These are phyloP conservation scores for Eumaeus atala DNA, from an alignment of 1,140 invertebrate species.

Conservation along the genomic window DNA sequence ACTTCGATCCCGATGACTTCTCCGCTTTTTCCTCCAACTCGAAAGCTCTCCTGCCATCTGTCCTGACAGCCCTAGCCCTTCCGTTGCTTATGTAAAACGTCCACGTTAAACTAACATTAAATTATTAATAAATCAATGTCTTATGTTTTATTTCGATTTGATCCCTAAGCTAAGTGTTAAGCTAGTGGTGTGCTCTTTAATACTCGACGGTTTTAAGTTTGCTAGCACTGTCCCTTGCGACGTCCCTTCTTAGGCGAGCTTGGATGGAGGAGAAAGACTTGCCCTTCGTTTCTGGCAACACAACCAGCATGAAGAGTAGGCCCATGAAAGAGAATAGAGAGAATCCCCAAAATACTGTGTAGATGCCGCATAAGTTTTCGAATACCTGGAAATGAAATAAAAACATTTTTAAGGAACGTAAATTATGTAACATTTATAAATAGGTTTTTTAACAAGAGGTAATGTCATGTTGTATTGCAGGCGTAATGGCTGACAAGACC, in stretches of 20 bases:
- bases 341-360: conserved; percentile 85
- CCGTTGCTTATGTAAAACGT: conserved; percentile 4
- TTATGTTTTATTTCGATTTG: conserved; percentile 58
- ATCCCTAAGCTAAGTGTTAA: conserved; percentile 47
- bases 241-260: conserved; percentile 52
- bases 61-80: conserved; percentile 41
- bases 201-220: conserved; percentile 66
- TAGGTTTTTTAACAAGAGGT: too few species aligned
- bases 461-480: too few species aligned
- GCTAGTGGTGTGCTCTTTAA: conserved; percentile 36
- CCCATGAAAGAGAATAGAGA: conserved; percentile 78
- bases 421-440: too few species aligned
- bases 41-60: conserved; percentile 33
- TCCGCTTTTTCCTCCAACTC: conserved; percentile 57
- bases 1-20: conserved; percentile 38
- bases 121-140: conserved; percentile 59
- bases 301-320: conserved; percentile 77
- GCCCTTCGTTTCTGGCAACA: conserved; percentile 88
- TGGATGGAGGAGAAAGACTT: conserved; percentile 79
- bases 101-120: conserved; percentile 47
- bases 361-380: conserved; percentile 75
- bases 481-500: too few species aligned
- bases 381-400: conserved; percentile 67
- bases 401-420: background rate
- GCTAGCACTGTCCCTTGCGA: conserved; percentile 58